Base-by-base conservation (phyloP, 2,113 vertebrate species). In the Odocoileus hemionus region DNA sequence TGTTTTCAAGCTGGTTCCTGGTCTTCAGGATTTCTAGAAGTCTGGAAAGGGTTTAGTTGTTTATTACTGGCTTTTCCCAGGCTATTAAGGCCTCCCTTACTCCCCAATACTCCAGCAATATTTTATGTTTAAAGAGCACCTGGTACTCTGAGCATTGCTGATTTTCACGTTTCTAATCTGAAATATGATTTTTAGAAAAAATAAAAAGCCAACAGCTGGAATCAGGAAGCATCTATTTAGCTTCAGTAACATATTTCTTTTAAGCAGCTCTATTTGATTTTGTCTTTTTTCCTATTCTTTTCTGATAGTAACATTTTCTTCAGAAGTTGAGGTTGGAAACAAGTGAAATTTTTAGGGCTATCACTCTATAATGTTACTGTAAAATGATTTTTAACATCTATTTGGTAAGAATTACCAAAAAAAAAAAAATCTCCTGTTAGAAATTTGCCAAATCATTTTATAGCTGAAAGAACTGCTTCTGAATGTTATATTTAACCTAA, bases 391-490 rank as follows among this genome's bases (percentile, higher is more conserved):
- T 58, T 86, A 26, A 19, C n/a, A 15, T 97, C 17, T 54, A 76
- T 94, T 93, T 61, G 10, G 30, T 83, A 96, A 85, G 80, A 96
- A 57, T 91, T 80, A 83, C 12, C 28, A 9, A 5, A 15, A 36
- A 36, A 36, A 36, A 82, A 82, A 54, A 43, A 43, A 5, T 16
- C 78, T 86, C 28, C 30, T 87, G 23, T 91, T 93, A 95, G 55
- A 96, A 96, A 98, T 78, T 79, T 83, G 92, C 50, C 39, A 94
- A 86, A 95, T 94, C 28, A 95, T 95, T 93, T 97, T 84, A n/a
- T 61, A 94, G 55, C 25, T 79, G 87, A 89, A 85, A 89, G 45
- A 85, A 61, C 45, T 83, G 80, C 93, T 97, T 97, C 95, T 97
- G 80, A 92, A 94, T 92, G 80, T 92, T 96, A 74, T 89, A 57